These are phyloP conservation scores for Micromesistius poutassou DNA, from an alignment of 2,797 vertebrate species.

Conservation along the genomic window DNA sequence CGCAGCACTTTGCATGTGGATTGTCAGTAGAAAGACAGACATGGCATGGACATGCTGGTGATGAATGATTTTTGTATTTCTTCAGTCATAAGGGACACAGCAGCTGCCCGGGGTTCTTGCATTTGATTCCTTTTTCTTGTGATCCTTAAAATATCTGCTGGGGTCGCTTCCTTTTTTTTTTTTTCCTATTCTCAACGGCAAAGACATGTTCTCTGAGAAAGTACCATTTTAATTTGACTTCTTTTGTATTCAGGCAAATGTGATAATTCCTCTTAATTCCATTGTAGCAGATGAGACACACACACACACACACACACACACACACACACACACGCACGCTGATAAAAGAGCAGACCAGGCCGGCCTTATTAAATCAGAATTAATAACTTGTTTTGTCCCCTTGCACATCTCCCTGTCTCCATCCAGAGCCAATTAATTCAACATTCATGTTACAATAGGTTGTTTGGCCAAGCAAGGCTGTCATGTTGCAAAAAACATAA, in stretches of 20 bases:
- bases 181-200: no score
- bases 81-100: conserved; percentile 11
- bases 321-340: no score
- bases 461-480: conserved; percentile 16
- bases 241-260: no score
- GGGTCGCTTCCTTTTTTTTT: no score
- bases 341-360: conserved; percentile 21
- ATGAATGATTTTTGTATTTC: conserved; percentile 33
- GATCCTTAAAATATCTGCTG: no score
- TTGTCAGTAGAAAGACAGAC: no score
- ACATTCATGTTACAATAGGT: no score
- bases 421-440: conserved; percentile 27
- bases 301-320: not conserved
- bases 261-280: no score
- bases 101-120: conserved; percentile 15
- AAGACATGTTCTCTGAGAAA: no score
- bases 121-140: conserved; percentile 11
- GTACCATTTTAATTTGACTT: no score
- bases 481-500: conserved; percentile 41
- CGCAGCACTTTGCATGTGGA: not conserved
- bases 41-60: not conserved
- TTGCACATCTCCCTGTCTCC: conserved; percentile 18
- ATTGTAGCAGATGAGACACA: conserved; percentile 24
- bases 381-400: conserved; percentile 14
- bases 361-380: conserved; percentile 26